Evolutionary conservation across 2,888 invertebrate species (phyloP).

Genomic region (Campopleginae sp.): DNA sequence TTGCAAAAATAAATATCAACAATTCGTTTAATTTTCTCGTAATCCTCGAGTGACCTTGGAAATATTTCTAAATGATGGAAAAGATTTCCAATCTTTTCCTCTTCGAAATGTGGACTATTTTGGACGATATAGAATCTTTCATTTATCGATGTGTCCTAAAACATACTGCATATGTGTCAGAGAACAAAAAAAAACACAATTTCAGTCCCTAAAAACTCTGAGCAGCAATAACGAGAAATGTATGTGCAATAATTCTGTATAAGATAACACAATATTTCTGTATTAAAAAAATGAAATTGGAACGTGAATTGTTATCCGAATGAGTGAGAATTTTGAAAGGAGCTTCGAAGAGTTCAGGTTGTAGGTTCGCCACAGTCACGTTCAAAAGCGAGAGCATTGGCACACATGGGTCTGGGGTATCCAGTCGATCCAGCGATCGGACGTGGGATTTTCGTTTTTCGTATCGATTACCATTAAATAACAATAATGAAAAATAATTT

Average conservation of each 20-base stretch:
- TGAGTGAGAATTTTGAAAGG: not conserved
- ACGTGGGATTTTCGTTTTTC: too few relatives aligned
- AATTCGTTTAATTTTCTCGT: conserved; percentile 2
- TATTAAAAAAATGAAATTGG: conserved; percentile 7
- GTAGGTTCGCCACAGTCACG: too few relatives aligned
- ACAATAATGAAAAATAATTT: too few relatives aligned
- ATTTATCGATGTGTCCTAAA: conserved; percentile 47
- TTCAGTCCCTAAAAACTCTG: conserved; percentile 70
- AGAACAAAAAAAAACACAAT: conserved; percentile 39
- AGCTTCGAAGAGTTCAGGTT: too few relatives aligned
- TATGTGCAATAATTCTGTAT: conserved; percentile 76
- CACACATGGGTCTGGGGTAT: too few relatives aligned
- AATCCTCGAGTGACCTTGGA: not conserved
- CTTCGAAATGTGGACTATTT: conserved; percentile 6
- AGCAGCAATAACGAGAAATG: conserved; percentile 79
- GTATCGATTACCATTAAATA: too few relatives aligned
- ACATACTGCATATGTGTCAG: conserved; percentile 47
- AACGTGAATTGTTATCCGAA: conserved; percentile 28
- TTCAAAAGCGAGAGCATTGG: too few relatives aligned
- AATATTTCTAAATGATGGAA: not conserved
- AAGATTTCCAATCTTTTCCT: conserved; percentile 1
- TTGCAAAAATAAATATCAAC: conserved; percentile 10
- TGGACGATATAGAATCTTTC: conserved; percentile 50
- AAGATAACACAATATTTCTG: conserved; percentile 64
- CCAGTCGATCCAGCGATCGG: too few relatives aligned